phyloP scores from a whole-genome alignment of 2,888 invertebrate genomes.

The Chloroclysta siterata region DNA sequence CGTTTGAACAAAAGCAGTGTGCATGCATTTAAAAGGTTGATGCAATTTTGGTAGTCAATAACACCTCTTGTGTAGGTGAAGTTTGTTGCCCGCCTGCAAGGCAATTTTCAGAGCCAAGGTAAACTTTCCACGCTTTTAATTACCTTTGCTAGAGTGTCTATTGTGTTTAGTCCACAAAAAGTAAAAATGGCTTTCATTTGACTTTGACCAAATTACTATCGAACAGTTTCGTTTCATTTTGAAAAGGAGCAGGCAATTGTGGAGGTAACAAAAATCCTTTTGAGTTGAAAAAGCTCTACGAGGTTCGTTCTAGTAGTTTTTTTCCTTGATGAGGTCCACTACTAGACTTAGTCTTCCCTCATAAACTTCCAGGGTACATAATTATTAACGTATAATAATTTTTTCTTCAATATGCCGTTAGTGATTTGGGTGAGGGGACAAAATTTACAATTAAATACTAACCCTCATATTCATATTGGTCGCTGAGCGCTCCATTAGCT shows the following conservation, averaged over 20 bases:
- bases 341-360: too few species aligned
- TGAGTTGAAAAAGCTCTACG: background rate
- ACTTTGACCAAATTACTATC: background rate
- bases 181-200: background rate
- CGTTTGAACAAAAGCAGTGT: slow-evolving; percentile 1
- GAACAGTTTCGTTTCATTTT: background rate
- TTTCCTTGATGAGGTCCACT: too few species aligned
- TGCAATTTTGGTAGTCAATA: background rate
- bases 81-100: slow-evolving; percentile 2
- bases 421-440: too few species aligned
- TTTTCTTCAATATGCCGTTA: too few species aligned
- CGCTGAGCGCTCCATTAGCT: too few species aligned
- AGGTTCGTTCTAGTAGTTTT: too few species aligned
- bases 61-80: background rate
- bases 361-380: too few species aligned
- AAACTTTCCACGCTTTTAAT: background rate
- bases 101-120: slow-evolving; percentile 5
- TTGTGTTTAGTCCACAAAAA: background rate
- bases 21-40: background rate
- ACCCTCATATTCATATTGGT: too few species aligned
- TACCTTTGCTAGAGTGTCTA: background rate
- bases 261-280: background rate
- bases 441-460: too few species aligned
- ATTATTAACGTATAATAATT: too few species aligned
- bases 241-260: background rate